Evolutionary conservation across 2,113 vertebrate species (phyloP), one percentile per base, ranked within the genome.

Genomic region (Brachionichthys hirsutus): DNA sequence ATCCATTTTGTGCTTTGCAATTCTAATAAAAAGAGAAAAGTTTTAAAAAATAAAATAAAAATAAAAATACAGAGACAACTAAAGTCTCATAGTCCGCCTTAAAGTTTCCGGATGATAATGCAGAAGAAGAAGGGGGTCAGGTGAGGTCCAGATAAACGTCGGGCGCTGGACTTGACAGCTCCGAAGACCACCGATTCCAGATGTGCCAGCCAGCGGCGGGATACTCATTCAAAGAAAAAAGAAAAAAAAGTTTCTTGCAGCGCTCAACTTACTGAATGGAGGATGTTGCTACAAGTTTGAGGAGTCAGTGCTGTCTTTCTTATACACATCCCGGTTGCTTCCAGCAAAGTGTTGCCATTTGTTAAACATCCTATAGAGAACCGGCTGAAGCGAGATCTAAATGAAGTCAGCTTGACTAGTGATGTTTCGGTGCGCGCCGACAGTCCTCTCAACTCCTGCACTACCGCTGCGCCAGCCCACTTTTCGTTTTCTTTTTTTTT

Each of bases 401-500:
- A 59, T 73, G 55, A 78, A 78, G 70, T 83, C 83, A 70, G 72
- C 62, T 54, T 74, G 62, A 78, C 78, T 83, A 62, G 70, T 86
- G 86, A 78, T 86, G 83, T 65, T 71, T 71, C 74, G 14, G 61
- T 62, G 85, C 79, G 85, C 85, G 57, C 85, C 56, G 74, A 85
- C 67, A 83, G 67, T 80, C 72, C 75, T 87, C 84, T 70, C 81
- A 87, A 89, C 87, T 86, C 18, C 81, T 79, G 82, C 87, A 85
- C 85, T 84, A 81, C 68, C 81, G 78, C 79, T 86, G 30, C 68
- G 89, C 90, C 91, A 72, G 89, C 91, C 91, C 89, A 91, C 90
- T 88, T 86, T 70, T 58, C 19, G 7, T 40, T 40, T 40, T 40
- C 12, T 40, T 40, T 38, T 38, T 40, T 40, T 40, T 40, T 40